Conservation (phyloP, 2,888 invertebrate genomes). For the Coelinius sp. region DNA sequence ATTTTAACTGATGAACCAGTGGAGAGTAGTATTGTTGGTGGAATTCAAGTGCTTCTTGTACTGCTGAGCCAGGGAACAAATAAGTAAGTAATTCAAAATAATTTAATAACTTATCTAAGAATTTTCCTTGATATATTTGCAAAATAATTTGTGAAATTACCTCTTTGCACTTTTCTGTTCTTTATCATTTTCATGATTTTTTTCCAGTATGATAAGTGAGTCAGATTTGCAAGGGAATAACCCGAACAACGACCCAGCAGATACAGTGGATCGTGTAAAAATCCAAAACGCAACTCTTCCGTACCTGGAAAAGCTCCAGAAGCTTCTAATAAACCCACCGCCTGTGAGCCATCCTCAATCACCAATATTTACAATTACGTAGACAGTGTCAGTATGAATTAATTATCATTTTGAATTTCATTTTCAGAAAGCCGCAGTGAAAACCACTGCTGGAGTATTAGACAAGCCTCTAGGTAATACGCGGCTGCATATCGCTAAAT, state of each 20-base stretch:
- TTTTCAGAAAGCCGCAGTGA: conserved; percentile 76
- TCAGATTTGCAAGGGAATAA: conserved; percentile 61
- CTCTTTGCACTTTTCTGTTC: too few species aligned
- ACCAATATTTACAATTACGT: neutral
- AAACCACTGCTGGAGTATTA: conserved; percentile 80
- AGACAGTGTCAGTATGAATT: neutral
- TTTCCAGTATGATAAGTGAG: conserved; percentile 51
- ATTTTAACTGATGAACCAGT: conserved; percentile 79
- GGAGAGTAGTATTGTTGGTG: conserved; percentile 83
- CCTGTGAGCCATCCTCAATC: conserved; percentile 76
- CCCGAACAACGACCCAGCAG: conserved; percentile 67
- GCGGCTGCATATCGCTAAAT: conserved; percentile 84
- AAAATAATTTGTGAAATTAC: too few species aligned
- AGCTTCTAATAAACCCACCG: conserved; percentile 80
- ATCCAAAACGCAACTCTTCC: conserved; percentile 79
- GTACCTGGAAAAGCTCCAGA: conserved; percentile 80
- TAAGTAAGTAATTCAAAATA: conserved; percentile 60
- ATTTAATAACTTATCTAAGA: neutral
- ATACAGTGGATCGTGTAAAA: conserved; percentile 75
- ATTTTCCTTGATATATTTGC: neutral
- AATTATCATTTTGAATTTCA: conserved; percentile 11
- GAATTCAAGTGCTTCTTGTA: conserved; percentile 84
- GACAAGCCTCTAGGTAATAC: conserved; percentile 85
- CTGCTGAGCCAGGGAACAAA: conserved; percentile 75
- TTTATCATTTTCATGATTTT: neutral